These are phyloP conservation scores for Monarcha castaneiventris DNA, from an alignment of 2,113 vertebrate genomes.

Conservation along the genomic window DNA sequence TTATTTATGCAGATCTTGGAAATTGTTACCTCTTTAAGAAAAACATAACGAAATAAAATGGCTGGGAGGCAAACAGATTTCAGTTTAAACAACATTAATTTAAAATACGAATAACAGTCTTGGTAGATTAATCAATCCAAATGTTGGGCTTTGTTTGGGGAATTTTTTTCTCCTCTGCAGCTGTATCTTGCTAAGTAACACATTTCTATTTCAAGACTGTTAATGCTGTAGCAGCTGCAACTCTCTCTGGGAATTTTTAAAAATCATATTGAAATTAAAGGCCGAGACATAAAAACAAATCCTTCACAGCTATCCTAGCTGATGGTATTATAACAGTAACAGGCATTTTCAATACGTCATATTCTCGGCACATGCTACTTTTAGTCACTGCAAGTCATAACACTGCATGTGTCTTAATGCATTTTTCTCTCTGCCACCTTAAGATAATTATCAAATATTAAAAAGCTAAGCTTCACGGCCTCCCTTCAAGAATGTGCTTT, in stretches of 20 bases:
- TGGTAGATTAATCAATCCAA: slow-evolving; percentile 75
- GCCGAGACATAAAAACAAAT: slow-evolving; percentile 53
- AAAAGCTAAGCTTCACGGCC: neutral
- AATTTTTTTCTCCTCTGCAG: slow-evolving; percentile 71
- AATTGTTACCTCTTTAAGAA: slow-evolving; percentile 68
- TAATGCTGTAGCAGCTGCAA: slow-evolving; percentile 76
- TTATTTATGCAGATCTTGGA: slow-evolving; percentile 66
- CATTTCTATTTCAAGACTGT: slow-evolving; percentile 76
- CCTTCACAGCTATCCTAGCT: slow-evolving; percentile 52
- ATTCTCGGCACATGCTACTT: slow-evolving; percentile 23
- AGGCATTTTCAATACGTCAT: slow-evolving; percentile 47
- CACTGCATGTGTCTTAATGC: neutral
- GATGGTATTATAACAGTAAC: slow-evolving; percentile 51
- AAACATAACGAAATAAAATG: slow-evolving; percentile 66
- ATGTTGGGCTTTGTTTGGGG: slow-evolving; percentile 48
- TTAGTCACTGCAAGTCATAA: slow-evolving; percentile 21
- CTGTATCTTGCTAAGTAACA: slow-evolving; percentile 75
- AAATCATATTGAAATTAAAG: slow-evolving; percentile 74
- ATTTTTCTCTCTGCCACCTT: neutral
- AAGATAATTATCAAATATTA: slow-evolving; percentile 29
- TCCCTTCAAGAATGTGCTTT: neutral
- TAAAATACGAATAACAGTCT: slow-evolving; percentile 70
- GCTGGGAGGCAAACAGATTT: slow-evolving; percentile 75
- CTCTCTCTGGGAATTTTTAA: slow-evolving; percentile 68
- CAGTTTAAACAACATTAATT: slow-evolving; percentile 74